Percentiles rank a stretch among this genome's conserved stretches.
These are phyloP conservation scores for Hypocryptadius cinnamomeus DNA, from an alignment of 2,113 vertebrate genomes.

Conservation along the genomic window DNA sequence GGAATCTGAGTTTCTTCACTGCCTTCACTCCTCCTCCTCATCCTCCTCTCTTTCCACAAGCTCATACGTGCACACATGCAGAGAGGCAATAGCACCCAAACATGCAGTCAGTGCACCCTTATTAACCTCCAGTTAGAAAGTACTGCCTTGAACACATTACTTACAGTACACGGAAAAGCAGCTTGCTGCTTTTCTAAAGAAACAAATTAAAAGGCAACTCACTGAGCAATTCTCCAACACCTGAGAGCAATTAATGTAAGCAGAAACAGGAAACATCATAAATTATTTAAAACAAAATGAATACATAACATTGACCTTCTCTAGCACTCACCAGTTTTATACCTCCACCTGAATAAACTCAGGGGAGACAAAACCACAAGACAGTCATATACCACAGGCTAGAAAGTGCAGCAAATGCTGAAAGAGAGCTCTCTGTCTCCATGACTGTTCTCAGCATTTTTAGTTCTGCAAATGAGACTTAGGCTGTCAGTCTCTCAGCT, in stretches of 20 bases:
- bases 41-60: background rate
- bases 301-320: constrained; percentile 69
- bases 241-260: constrained; percentile 73
- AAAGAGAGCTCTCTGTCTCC: background rate
- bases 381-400: background rate
- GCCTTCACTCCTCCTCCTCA: background rate
- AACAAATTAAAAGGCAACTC: constrained; percentile 64
- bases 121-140: constrained; percentile 57
- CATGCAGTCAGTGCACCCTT: background rate
- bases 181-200: constrained; percentile 36
- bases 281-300: constrained; percentile 76
- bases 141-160: background rate
- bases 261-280: constrained; percentile 66
- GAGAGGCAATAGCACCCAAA: background rate
- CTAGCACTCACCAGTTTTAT: constrained; percentile 51
- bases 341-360: constrained; percentile 57
- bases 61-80: too few relatives aligned
- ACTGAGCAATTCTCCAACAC: constrained; percentile 59
- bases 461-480: background rate
- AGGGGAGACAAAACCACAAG: constrained; percentile 11
- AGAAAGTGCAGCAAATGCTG: background rate
- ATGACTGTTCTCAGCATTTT: background rate
- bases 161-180: constrained; percentile 29
- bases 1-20: background rate
- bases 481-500: background rate